A percentile compares a stretch with the other conserved stretches of the same genome.
phyloP scores from a whole-genome alignment of 2,888 invertebrate species.

The Troides oblongomaculatus region DNA sequence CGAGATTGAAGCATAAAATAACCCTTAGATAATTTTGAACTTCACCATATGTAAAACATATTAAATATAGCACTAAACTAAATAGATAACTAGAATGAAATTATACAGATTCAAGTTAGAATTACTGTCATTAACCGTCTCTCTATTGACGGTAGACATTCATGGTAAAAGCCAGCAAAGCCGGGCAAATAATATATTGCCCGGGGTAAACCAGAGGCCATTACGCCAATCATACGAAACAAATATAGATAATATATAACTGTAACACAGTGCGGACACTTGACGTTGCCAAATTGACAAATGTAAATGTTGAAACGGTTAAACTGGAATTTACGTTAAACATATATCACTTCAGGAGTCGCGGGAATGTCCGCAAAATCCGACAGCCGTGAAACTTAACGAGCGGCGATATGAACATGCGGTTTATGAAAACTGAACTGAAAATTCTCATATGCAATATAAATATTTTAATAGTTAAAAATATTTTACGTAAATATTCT shows the following conservation, averaged over 20 bases:
- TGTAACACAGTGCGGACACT: not conserved
- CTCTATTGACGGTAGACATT: too few species aligned
- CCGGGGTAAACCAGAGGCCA: not conserved
- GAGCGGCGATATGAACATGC: slow-evolving; percentile 6
- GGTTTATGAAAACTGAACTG: not conserved
- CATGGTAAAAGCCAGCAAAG: too few species aligned
- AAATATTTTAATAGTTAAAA: not conserved
- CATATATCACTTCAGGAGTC: not conserved
- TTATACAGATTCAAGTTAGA: too few species aligned
- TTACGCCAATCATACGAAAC: not conserved
- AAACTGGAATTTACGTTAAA: slow-evolving; percentile 1
- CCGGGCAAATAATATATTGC: too few species aligned
- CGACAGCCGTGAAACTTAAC: slow-evolving; percentile 7
- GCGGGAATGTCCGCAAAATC: slow-evolving; percentile 4
- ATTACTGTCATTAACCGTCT: too few species aligned
- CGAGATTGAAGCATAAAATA: too few species aligned
- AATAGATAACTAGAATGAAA: too few species aligned
- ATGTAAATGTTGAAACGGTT: slow-evolving; percentile 10
- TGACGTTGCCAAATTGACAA: not conserved
- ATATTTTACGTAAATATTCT: not conserved
- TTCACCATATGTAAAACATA: too few species aligned
- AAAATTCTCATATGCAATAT: not conserved
- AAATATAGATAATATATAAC: not conserved
- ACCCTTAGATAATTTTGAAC: too few species aligned
- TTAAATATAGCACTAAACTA: too few species aligned